Evolutionary conservation across 2,797 vertebrate genomes (phyloP).

Genomic region (Uromys caudimaculatus): DNA sequence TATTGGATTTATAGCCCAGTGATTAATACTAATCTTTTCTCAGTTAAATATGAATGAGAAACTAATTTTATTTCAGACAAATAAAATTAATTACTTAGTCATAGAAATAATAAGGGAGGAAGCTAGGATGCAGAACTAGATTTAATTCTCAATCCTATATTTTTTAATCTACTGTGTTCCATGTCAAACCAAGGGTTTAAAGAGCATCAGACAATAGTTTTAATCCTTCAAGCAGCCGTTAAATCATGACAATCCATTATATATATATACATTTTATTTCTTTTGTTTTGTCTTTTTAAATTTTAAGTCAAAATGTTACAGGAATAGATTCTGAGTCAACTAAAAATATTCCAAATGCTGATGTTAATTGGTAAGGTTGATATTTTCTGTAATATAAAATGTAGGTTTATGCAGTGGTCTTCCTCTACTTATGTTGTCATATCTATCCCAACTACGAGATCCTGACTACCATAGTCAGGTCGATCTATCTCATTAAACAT

Average conservation of each 20-base stretch:
- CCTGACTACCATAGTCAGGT: background rate
- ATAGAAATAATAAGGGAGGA: background rate
- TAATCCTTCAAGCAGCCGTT: background rate
- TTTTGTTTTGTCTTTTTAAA: background rate
- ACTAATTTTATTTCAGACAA: background rate
- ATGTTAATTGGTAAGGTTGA: background rate
- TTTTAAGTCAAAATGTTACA: background rate
- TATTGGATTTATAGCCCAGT: background rate
- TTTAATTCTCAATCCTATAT: background rate
- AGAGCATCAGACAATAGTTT: background rate
- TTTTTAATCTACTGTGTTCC: background rate
- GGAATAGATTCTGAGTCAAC: background rate
- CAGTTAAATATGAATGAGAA: slow-evolving; percentile 28
- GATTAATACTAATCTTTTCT: background rate
- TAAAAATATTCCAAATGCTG: background rate
- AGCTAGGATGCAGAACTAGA: background rate
- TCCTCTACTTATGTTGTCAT: background rate
- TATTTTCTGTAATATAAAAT: background rate
- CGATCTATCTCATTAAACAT: background rate
- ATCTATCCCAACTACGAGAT: background rate
- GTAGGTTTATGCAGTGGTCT: background rate
- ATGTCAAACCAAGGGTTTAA: slow-evolving; percentile 6
- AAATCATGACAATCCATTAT: background rate
- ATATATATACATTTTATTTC: background rate
- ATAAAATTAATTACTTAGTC: background rate